A percentile compares a stretch with the other conserved stretches of the same genome.
phyloP scores from a whole-genome alignment of 1,140 invertebrate genomes.

The Drosophila willistoni region DNA sequence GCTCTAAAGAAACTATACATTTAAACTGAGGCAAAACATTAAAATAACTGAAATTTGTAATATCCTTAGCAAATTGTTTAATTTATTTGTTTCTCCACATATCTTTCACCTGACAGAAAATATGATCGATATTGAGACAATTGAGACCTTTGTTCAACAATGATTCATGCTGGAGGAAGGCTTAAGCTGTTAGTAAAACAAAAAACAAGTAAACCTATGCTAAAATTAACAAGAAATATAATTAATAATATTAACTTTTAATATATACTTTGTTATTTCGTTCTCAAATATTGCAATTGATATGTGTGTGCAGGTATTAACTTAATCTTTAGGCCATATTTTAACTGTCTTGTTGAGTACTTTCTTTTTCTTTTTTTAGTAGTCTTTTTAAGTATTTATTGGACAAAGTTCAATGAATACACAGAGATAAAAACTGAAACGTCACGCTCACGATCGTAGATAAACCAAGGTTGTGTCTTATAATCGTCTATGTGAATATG shows the following conservation, averaged over 20 bases:
- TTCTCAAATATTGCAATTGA: too few relatives aligned
- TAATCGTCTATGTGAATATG: constrained; percentile 34
- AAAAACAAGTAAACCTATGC: too few relatives aligned
- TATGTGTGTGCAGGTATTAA: background rate
- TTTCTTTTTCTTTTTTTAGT: background rate
- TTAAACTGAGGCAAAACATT: background rate
- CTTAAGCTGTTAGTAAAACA: constrained; percentile 31
- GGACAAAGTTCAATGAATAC: constrained; percentile 65
- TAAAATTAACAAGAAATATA: constrained; percentile 22
- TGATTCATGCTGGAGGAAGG: constrained; percentile 40
- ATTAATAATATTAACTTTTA: background rate
- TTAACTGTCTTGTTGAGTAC: background rate
- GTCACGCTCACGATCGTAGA: constrained; percentile 59
- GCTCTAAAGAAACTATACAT: background rate
- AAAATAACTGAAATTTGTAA: background rate
- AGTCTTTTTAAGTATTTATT: constrained; percentile 2
- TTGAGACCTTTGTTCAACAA: constrained; percentile 2
- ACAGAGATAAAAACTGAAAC: constrained; percentile 53
- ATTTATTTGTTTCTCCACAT: constrained; percentile 11
- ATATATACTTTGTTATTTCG: background rate
- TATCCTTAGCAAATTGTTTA: too few relatives aligned
- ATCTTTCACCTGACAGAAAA: constrained; percentile 31
- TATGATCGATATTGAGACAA: constrained; percentile 37
- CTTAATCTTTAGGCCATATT: background rate
- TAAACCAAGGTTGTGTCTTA: constrained; percentile 46